Evolutionary conservation across 2,113 vertebrate species (phyloP), one percentile per base, ranked within the genome.

Genomic region (Grammomys dolichurus): DNA sequence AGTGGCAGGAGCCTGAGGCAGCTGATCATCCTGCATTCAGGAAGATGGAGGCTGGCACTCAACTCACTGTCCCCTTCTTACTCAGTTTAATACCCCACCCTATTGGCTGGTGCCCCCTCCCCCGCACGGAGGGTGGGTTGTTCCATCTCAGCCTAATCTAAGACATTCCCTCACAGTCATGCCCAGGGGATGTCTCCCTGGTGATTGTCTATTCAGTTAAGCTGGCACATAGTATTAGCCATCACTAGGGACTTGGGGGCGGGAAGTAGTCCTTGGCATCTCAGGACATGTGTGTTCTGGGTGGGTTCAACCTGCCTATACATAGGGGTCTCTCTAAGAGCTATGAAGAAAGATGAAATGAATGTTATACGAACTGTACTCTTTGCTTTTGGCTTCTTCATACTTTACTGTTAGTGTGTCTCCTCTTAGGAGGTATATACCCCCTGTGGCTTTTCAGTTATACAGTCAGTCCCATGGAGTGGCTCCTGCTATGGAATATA

Each of bases 201-300:
- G 46, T 28, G 33, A 36, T 13, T 70, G 33, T 43, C 58, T 4
- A 58, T 75, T 26, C n/a, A 58, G 51, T 87, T 69, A 54, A 7
- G 20, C 69, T 54, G 46, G 3, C 28, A 48, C 4, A 70, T 4
- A 7, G 31, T 87, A n/a, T 51, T 67, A 48, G 48, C 40, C 60
- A 85, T 63, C 40, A 24, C 31, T 16, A 5, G 36, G 0, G 20
- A 43, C 28, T 5, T 7, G 0, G 1, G 4, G 4, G 16, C 2
- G 7, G 28, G 8, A 24, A 12, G 54, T 19, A 11, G 13, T 22
- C 19, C 51, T 13, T 1, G 7, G 13, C 3, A 7, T 22, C 60
- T 63, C 67, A 1, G 76, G 78, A 46, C 28, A 13, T 40, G n/a
- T 7, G 1, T 7, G 0, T 36, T 24, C 12, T 24, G 31, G 3